Evolutionary conservation across 2,888 invertebrate species (phyloP).

Genomic region (Hemaris fuciformis): DNA sequence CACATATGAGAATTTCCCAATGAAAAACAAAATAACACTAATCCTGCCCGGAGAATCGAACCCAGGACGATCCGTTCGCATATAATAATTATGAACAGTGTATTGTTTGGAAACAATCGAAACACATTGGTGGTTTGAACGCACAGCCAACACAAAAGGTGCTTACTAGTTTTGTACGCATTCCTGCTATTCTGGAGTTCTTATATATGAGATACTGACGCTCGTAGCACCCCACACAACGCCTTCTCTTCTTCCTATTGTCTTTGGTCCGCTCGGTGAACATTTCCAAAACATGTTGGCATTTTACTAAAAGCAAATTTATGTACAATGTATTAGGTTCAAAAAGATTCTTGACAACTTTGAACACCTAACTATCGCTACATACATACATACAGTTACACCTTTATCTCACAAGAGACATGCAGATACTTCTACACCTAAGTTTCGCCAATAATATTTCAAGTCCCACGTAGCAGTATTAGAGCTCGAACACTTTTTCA

Average conservation of each 20-base stretch:
- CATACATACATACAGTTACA: too few species aligned
- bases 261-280: neutral
- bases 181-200: neutral
- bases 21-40: too few species aligned
- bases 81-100: neutral
- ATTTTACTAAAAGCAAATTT: conserved; percentile 16
- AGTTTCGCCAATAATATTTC: too few species aligned
- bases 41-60: too few species aligned
- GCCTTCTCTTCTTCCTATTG: conserved; percentile 4
- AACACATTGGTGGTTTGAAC: neutral
- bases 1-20: too few species aligned
- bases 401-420: too few species aligned
- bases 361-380: too few species aligned
- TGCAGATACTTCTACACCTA: too few species aligned
- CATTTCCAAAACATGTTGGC: neutral
- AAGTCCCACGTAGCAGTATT: too few species aligned
- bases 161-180: neutral
- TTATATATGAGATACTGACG: neutral
- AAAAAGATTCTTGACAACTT: too few species aligned
- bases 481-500: too few species aligned
- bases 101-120: neutral
- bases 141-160: neutral
- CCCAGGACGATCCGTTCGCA: too few species aligned
- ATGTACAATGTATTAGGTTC: conserved; percentile 7
- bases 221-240: conserved; percentile 9